These are phyloP conservation scores for Macrophya alboannulata DNA, from an alignment of 2,888 invertebrate genomes.

Conservation along the genomic window DNA sequence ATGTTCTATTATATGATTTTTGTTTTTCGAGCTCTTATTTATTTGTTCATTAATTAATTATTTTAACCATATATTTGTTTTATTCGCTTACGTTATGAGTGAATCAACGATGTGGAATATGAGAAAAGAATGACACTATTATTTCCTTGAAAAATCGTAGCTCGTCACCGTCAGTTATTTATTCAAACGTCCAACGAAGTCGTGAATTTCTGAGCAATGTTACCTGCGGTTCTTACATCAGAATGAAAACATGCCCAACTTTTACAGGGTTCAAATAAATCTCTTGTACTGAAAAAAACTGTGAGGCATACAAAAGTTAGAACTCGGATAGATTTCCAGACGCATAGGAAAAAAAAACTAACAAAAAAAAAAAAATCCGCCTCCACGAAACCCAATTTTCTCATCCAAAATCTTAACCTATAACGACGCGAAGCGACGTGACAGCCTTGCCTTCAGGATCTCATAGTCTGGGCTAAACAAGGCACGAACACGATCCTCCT, in stretches of 20 bases:
- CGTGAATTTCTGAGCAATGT: background rate
- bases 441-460: background rate
- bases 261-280: conserved; percentile 1
- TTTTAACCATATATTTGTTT: background rate
- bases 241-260: background rate
- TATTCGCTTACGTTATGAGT: background rate
- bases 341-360: background rate
- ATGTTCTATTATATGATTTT: background rate
- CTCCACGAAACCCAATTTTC: background rate
- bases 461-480: conserved; percentile 28
- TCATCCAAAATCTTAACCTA: conserved; percentile 7
- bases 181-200: conserved; percentile 2
- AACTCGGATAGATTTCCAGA: background rate
- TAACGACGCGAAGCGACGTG: background rate
- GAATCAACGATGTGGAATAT: background rate
- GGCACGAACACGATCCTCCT: conserved; percentile 38
- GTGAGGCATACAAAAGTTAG: background rate
- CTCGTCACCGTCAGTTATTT: conserved; percentile 7
- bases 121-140: background rate
- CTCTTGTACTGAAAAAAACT: background rate
- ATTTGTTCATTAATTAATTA: background rate
- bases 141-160: background rate
- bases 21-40: background rate
- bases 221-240: background rate
- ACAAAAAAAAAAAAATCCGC: background rate